These are phyloP conservation scores for Hippopotamus amphibius DNA, from an alignment of 2,113 vertebrate genomes.

Conservation along the genomic window DNA sequence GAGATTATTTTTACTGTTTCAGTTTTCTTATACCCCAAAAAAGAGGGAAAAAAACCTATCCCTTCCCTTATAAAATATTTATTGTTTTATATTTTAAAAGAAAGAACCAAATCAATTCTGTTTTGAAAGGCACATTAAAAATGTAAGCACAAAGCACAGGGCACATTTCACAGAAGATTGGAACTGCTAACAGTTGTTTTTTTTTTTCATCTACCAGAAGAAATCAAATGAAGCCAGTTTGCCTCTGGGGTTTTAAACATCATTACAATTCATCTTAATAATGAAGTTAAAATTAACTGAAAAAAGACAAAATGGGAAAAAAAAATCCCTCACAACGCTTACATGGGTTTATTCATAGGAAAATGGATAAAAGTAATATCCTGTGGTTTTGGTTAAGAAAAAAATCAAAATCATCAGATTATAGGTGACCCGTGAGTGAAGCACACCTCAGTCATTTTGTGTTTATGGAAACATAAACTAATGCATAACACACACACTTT, in stretches of 20 bases:
- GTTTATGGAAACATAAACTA: not conserved
- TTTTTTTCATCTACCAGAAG: conserved; percentile 80
- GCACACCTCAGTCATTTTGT: not conserved
- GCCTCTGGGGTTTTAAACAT: conserved; percentile 84
- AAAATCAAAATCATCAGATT: not conserved
- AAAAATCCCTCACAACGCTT: conserved; percentile 32
- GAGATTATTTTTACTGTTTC: conserved; percentile 35
- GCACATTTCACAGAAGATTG: conserved; percentile 84
- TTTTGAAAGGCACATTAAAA: conserved; percentile 86
- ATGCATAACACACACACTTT: not conserved
- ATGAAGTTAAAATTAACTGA: conserved; percentile 87
- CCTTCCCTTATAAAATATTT: conserved; percentile 81
- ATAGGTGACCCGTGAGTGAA: conserved; percentile 26
- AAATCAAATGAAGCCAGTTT: conserved; percentile 86
- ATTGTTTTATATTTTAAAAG: conserved; percentile 82
- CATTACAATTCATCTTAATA: conserved; percentile 87
- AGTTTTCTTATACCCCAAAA: conserved; percentile 49
- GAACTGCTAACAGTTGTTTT: conserved; percentile 78
- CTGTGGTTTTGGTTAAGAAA: conserved; percentile 52
- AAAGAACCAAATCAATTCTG: conserved; percentile 84
- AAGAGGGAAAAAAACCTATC: conserved; percentile 20
- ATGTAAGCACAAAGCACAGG: conserved; percentile 81
- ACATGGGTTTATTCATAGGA: conserved; percentile 70
- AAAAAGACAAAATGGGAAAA: conserved; percentile 70
- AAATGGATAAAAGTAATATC: conserved; percentile 70